These are phyloP conservation scores for Turdus rufiventris DNA, from an alignment of 2,113 vertebrate genomes.

Conservation along the genomic window DNA sequence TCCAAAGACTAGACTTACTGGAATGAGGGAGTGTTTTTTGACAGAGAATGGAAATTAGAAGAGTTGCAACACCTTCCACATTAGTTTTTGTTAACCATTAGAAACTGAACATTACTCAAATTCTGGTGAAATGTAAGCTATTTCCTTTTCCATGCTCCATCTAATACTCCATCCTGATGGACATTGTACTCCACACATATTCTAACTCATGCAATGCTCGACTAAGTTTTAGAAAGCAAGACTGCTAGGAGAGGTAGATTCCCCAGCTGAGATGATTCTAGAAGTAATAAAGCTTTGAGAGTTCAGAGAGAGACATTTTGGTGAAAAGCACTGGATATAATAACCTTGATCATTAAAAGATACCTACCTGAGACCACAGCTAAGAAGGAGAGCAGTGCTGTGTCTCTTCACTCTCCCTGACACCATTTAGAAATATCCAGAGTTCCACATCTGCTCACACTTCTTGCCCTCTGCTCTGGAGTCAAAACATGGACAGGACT, in stretches of 20 bases:
- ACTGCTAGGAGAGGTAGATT: background rate
- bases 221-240: background rate
- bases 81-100: background rate
- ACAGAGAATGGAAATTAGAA: background rate
- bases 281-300: background rate
- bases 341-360: background rate
- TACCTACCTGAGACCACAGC: background rate
- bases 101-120: background rate
- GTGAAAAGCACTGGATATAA: background rate
- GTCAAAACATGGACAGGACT: background rate
- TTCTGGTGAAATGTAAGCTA: background rate
- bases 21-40: fast-evolving
- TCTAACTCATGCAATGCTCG: background rate
- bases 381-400: background rate
- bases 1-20: background rate
- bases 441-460: background rate
- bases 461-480: background rate
- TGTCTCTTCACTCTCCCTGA: background rate
- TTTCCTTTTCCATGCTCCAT: background rate
- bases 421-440: background rate
- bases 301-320: background rate
- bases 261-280: background rate
- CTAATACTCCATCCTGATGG: background rate
- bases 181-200: background rate
- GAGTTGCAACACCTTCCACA: background rate